phyloP scores from a whole-genome alignment of 2,113 vertebrate species.

The Oreochromis spilurus region DNA sequence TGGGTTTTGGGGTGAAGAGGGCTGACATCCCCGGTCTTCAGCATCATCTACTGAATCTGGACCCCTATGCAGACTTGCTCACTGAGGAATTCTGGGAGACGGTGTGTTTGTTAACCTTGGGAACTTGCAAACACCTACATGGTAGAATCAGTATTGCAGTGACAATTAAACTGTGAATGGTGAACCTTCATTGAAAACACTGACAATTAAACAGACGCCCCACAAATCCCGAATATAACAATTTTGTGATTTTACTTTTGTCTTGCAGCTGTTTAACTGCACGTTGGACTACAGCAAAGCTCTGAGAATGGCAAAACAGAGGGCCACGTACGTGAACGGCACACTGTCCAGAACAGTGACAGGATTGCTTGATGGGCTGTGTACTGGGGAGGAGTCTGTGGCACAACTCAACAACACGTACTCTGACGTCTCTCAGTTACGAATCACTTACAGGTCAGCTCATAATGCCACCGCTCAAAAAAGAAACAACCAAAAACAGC shows the following conservation, averaged over 20 bases:
- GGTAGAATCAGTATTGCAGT: not conserved
- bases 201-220: not conserved
- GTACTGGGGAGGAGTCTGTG: conserved; percentile 73
- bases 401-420: conserved; percentile 75
- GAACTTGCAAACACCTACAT: not conserved
- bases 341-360: conserved; percentile 9
- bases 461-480: not conserved
- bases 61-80: conserved; percentile 71
- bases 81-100: conserved; percentile 83
- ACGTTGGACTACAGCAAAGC: conserved; percentile 67
- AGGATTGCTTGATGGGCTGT: conserved; percentile 55
- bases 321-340: not conserved
- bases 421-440: conserved; percentile 79
- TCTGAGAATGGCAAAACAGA: conserved; percentile 6
- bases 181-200: not conserved
- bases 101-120: conserved; percentile 9
- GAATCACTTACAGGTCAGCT: conserved; percentile 75
- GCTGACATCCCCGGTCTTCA: conserved; percentile 74
- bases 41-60: conserved; percentile 69
- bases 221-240: not conserved
- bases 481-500: not conserved
- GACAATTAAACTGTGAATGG: not conserved
- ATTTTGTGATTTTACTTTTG: not conserved
- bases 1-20: conserved; percentile 78
- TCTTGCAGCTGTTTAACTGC: conserved; percentile 76